These are phyloP conservation scores for Plutomurus gul DNA, from an alignment of 1,140 invertebrate genomes.

Conservation along the genomic window DNA sequence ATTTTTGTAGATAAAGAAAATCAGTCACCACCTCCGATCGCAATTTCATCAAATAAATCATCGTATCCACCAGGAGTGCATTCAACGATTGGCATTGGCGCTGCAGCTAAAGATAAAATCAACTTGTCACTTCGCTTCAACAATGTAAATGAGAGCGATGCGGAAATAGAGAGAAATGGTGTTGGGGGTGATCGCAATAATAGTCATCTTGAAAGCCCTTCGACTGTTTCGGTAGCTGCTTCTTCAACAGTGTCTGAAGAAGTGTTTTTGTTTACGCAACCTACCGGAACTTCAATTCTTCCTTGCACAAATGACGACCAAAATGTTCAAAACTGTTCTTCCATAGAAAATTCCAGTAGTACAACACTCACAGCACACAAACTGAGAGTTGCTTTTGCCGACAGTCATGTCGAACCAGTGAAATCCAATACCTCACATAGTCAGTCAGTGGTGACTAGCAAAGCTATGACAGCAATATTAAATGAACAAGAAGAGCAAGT, in stretches of 20 bases:
- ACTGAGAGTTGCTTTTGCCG: constrained; percentile 10
- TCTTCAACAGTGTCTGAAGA: constrained; percentile 7
- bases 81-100: constrained; percentile 10
- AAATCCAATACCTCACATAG: constrained; percentile 19
- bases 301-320: constrained; percentile 5
- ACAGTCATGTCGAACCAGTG: not conserved
- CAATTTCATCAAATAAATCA: constrained; percentile 1
- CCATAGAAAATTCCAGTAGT: not conserved
- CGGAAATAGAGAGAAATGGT: not conserved
- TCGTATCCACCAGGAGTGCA: not conserved
- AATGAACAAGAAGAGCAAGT: constrained; percentile 72
- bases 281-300: not conserved
- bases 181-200: not conserved
- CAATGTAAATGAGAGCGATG: not conserved
- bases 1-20: constrained; percentile 16
- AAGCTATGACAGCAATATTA: constrained; percentile 66
- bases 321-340: constrained; percentile 21
- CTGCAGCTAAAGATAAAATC: not conserved
- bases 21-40: not conserved
- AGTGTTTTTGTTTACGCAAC: constrained; percentile 4
- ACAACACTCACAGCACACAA: not conserved
- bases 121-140: constrained; percentile 12
- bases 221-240: constrained; percentile 7
- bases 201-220: not conserved
- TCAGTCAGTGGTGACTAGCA: not conserved